Evolutionary conservation across 2,888 invertebrate genomes (phyloP).

Genomic region (Julus scandinavius): DNA sequence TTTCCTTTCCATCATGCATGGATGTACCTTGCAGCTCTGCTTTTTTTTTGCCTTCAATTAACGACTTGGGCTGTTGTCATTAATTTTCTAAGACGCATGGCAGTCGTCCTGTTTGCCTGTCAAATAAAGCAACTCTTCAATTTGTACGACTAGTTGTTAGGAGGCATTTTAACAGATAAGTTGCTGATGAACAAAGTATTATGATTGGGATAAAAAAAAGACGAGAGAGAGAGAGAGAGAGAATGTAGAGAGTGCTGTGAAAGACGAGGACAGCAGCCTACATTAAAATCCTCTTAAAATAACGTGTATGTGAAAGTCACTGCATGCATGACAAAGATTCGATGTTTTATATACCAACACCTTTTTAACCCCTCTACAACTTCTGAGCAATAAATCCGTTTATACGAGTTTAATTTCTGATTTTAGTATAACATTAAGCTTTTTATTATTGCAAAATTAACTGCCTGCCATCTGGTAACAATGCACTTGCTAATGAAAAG

Average conservation of each 20-base stretch:
- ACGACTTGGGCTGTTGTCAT: conserved; percentile 46
- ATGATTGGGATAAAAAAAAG: conserved; percentile 40
- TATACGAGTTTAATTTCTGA: neutral
- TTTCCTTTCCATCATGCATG: conserved; percentile 43
- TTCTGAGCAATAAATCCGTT: neutral
- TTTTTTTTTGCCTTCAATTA: conserved; percentile 43
- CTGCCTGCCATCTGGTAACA: neutral
- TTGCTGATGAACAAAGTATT: conserved; percentile 46
- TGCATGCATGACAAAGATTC: neutral
- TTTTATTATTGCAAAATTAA: neutral
- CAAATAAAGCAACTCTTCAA: conserved; percentile 51
- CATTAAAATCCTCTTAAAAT: conserved; percentile 29
- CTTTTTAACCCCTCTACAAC: neutral
- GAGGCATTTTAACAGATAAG: conserved; percentile 43
- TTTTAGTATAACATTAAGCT: neutral
- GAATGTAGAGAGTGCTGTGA: neutral
- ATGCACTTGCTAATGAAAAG: neutral
- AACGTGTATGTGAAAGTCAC: conserved; percentile 7
- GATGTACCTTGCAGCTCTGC: conserved; percentile 19
- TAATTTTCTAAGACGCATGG: conserved; percentile 49
- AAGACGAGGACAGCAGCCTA: neutral
- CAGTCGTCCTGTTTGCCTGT: conserved; percentile 47
- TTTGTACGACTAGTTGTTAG: conserved; percentile 47
- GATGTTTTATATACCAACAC: neutral
- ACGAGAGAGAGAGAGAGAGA: neutral